Evolutionary conservation across 2,888 invertebrate species (phyloP).

Genomic region (Tenodera sinensis): DNA sequence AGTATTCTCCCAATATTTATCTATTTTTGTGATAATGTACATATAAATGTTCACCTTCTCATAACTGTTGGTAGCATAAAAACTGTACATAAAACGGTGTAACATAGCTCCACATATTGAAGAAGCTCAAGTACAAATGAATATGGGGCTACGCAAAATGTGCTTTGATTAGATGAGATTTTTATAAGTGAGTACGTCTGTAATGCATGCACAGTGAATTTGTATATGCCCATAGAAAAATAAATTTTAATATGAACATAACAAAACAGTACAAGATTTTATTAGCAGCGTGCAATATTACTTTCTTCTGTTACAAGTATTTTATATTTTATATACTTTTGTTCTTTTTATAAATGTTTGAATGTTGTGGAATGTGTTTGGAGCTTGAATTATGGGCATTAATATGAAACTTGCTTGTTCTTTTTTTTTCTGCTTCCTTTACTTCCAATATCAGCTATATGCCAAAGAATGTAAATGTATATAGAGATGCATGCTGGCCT

Average conservation of each 20-base stretch:
- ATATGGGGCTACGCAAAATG: background rate
- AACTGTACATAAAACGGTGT: slow-evolving; percentile 17
- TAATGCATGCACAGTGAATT: background rate
- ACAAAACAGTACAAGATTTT: background rate
- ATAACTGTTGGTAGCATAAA: background rate
- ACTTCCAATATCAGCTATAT: slow-evolving; percentile 15
- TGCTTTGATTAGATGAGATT: background rate
- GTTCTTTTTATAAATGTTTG: background rate
- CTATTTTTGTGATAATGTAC: slow-evolving; percentile 20
- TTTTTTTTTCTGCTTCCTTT: background rate
- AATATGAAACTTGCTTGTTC: background rate
- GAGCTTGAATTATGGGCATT: background rate
- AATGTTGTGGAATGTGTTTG: background rate
- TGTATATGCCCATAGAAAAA: background rate
- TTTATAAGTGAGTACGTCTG: background rate
- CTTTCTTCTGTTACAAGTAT: too few relatives aligned
- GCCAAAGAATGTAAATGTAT: slow-evolving; percentile 23
- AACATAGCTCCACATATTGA: background rate
- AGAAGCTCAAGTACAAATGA: background rate
- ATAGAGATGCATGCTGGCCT: background rate
- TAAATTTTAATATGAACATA: background rate
- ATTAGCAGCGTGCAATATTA: background rate
- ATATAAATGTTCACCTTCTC: background rate
- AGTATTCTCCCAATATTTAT: slow-evolving; percentile 24
- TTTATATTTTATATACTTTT: too few relatives aligned